Base-by-base conservation (phyloP, 1,140 invertebrate species). In the Drosophila rhopaloa region DNA sequence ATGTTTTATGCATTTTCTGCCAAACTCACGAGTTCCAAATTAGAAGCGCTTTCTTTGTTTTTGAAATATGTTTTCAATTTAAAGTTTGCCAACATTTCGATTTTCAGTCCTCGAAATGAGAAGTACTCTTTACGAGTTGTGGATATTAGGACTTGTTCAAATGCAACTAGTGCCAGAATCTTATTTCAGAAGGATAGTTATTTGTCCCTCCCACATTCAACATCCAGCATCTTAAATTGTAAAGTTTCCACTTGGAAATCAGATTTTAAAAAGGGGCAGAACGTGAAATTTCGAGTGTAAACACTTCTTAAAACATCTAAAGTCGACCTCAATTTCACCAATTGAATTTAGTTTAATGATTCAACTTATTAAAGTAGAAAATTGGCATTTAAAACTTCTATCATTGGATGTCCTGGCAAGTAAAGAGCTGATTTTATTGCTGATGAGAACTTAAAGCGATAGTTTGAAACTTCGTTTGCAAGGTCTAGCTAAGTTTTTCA, bases 31-130 rank as follows among this genome's bases (percentile, higher is more conserved):
- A 62, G 68, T 53, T 41, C 32, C 61, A 74, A 85, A 79, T 86
- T 86, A 79, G 70, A 82, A 88, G 75, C 60, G 67, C 71, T 68
- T 59, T 61, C 66, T 60, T 51, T 72, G 76, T 72, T 78, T 76
- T 62, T 54, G 57, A 88, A 88, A 86, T 88, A 88, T 88, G 84
- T 83, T 88, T 83, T 24, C 71, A 86, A 83, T 83, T 86, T 88
- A 88, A 86, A 88, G 62, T 86, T 88, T 61, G 9, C 48, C 60
- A 78, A 65, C 77, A 67, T 79, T 72, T 51, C 37, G 71, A 43
- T 63, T 51, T 44, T 14, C 6, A 32, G 16, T 16, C 2, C 8
- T 60, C 0, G 29, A 10, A 14, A n/a, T 19, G 19, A 66, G 35
- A 47, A 32, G 13, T 65, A 13, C 11, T 13, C 27, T 11, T 37